Evolutionary conservation across 1,140 invertebrate genomes (phyloP), one percentile per base, ranked within the genome.

Genomic region (Plutomurus gul): DNA sequence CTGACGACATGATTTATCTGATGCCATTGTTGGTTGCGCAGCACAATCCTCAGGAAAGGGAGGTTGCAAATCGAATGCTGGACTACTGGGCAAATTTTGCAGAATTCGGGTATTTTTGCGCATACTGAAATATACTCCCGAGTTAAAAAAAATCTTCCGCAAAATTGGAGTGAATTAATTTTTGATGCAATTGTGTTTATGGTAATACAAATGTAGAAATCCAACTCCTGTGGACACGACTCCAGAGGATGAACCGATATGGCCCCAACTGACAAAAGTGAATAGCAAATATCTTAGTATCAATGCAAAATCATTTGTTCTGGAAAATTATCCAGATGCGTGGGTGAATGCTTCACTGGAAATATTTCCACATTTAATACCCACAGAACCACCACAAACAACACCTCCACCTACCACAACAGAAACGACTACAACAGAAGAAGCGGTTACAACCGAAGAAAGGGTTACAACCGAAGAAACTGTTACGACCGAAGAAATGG

Each of bases 81-180:
- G 72, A 80, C 37, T 76, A 82, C 36, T 83, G 82, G 82, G 40
- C 72, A 4, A 82, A 81, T 65, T 83, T 83, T 74, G 81, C 81
- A 6, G 75, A 22, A 37, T 65, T 56, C 27, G 82, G 82, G 82
- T 83, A 77, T 22, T 8, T 72, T 3, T 22, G 11, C 18, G n/a
- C 8, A 10, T 8, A 43, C 40, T n/a, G 8, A 43, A 10, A n/a
- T n/a, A 43, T 43, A 43, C n/a, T 43, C n/a, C 40, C 8, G n/a
- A 8, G 8, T 43, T 43, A 43, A 3, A 56, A 5, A 56, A 56
- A 56, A 6, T 18, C 6, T 6, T 5, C 18, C 47, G 37, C 37
- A 7, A 13, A 39, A n/a, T n/a, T 39, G 37, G 37, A 13, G n/a
- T 43, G 11, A 13, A 56, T 56, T 56, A 3, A 22, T 16, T 56